Evolutionary conservation across 2,888 invertebrate species (phyloP).

Genomic region (Cheilosia soror): DNA sequence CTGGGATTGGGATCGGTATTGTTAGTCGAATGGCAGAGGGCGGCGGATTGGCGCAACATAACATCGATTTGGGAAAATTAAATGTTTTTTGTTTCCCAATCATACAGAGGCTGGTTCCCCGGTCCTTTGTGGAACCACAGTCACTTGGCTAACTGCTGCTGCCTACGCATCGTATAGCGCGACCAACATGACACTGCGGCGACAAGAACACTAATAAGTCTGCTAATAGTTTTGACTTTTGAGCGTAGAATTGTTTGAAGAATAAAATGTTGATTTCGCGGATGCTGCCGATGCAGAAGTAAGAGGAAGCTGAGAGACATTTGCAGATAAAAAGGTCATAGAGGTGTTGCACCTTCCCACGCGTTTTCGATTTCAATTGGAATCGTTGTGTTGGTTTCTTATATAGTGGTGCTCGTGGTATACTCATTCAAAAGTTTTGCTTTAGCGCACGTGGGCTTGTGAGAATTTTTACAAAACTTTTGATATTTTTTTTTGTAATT

Average conservation of each 20-base stretch:
- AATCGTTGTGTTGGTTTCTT: neutral
- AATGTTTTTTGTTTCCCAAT: slow-evolving; percentile 65
- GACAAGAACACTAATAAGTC: slow-evolving; percentile 74
- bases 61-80: slow-evolving; percentile 68
- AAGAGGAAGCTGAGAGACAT: slow-evolving; percentile 26
- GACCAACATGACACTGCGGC: slow-evolving; percentile 63
- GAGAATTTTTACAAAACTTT: too few relatives aligned
- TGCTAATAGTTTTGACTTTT: slow-evolving; percentile 74
- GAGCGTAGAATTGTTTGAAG: slow-evolving; percentile 41
- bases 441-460: neutral
- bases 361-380: slow-evolving; percentile 17
- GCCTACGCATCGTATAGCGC: slow-evolving; percentile 67
- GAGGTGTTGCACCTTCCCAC: slow-evolving; percentile 61
- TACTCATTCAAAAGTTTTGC: neutral
- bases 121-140: neutral
- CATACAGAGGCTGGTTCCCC: slow-evolving; percentile 12
- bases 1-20: slow-evolving; percentile 5
- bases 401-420: neutral
- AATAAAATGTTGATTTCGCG: slow-evolving; percentile 30
- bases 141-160: slow-evolving; percentile 45
- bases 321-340: slow-evolving; percentile 62
- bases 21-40: slow-evolving; percentile 29
- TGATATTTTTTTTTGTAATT: too few relatives aligned
- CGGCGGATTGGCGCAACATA: slow-evolving; percentile 60
- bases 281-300: neutral